Conservation (phyloP, 2,797 vertebrate species). For the Glossophaga mutica region DNA sequence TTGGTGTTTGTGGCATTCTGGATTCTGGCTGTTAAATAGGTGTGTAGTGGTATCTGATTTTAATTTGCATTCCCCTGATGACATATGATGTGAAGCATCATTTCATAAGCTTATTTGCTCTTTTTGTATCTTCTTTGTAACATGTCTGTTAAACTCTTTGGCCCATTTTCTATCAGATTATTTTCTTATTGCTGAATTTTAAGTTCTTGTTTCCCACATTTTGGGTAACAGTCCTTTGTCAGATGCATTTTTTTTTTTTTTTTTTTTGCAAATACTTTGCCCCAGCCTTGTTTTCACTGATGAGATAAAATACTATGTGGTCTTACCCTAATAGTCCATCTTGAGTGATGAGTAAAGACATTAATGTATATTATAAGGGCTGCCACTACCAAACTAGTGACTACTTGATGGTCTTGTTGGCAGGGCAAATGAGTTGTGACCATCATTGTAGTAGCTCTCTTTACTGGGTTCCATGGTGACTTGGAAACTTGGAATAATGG, state of each 20-base stretch:
- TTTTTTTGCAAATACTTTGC: background rate
- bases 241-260: background rate
- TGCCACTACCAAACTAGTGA: background rate
- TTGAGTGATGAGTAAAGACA: background rate
- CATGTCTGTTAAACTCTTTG: background rate
- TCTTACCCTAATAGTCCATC: background rate
- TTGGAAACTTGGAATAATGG: background rate
- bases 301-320: background rate
- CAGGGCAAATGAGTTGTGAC: background rate
- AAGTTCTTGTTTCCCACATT: background rate
- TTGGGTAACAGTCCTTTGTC: background rate
- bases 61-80: background rate
- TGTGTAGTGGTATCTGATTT: background rate
- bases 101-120: background rate
- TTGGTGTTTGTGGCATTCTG: background rate
- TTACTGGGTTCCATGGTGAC: background rate
- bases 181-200: background rate
- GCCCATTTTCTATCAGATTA: background rate
- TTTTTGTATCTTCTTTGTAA: background rate
- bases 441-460: background rate
- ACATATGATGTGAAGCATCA: background rate
- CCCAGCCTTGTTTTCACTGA: background rate
- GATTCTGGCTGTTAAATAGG: background rate
- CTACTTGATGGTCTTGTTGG: background rate
- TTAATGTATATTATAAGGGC: background rate